Conservation (phyloP, 2,113 vertebrate genomes). For the Sander vitreus region DNA sequence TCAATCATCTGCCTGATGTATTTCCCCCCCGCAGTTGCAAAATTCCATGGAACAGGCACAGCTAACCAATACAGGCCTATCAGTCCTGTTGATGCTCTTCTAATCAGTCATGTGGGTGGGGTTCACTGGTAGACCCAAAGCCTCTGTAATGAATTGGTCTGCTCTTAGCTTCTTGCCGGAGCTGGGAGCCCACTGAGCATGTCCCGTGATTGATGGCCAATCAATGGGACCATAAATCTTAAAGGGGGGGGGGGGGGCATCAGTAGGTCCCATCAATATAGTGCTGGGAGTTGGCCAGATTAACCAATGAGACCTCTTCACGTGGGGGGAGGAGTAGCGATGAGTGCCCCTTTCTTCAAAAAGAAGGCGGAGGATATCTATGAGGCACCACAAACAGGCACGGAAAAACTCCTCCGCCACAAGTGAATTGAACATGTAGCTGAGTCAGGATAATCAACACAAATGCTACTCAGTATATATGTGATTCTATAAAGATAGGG, state of each 20-base stretch:
- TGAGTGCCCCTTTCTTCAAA: not conserved
- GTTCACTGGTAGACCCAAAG: constrained; percentile 57
- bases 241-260: constrained; percentile 41
- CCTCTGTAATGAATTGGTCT: constrained; percentile 66
- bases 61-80: constrained; percentile 27
- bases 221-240: constrained; percentile 77
- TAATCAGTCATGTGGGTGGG: constrained; percentile 71
- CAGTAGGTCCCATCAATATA: constrained; percentile 70
- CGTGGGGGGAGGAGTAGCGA: not conserved
- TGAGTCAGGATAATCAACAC: constrained; percentile 33
- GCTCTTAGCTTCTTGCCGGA: constrained; percentile 49
- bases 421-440: constrained; percentile 36
- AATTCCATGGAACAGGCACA: not conserved
- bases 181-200: constrained; percentile 58
- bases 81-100: constrained; percentile 53
- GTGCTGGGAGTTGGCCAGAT: constrained; percentile 58
- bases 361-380: not conserved
- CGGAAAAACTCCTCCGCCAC: constrained; percentile 23
- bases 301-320: constrained; percentile 52
- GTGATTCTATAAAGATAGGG: not conserved
- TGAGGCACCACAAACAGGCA: constrained; percentile 11
- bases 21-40: not conserved
- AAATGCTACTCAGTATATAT: constrained; percentile 4
- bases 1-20: constrained; percentile 13
- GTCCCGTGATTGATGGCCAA: constrained; percentile 77